Percentiles rank a stretch among this genome's conserved stretches.
phyloP scores from a whole-genome alignment of 1,140 invertebrate species.

The Brachionus manjavacas region DNA sequence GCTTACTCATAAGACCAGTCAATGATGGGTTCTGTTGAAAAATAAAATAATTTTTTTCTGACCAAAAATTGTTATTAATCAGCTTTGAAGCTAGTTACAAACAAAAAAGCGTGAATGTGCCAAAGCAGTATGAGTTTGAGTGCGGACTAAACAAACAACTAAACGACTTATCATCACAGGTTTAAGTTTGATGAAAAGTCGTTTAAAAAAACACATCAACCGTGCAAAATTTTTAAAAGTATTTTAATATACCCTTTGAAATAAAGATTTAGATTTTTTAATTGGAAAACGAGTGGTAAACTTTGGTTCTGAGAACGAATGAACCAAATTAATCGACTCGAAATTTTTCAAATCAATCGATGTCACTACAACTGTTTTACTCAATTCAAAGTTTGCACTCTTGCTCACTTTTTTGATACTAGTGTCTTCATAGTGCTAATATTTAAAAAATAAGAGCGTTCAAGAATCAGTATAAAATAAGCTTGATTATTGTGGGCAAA shows the following conservation, averaged over 20 bases:
- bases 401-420: slow-evolving; percentile 10
- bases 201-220: not conserved
- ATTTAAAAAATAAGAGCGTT: not conserved
- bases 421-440: slow-evolving; percentile 15
- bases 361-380: not conserved
- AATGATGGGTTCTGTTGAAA: not conserved
- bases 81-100: not conserved
- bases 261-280: slow-evolving; percentile 17
- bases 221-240: not conserved
- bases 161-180: not conserved
- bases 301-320: slow-evolving; percentile 1
- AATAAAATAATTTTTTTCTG: not conserved
- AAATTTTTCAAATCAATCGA: not conserved
- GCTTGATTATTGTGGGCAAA: not conserved
- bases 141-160: not conserved
- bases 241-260: slow-evolving; percentile 19
- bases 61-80: not conserved
- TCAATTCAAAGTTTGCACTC: not conserved
- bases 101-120: not conserved
- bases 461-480: not conserved
- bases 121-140: not conserved
- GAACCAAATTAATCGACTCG: not conserved
- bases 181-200: not conserved
- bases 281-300: slow-evolving; percentile 11
- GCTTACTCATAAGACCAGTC: not conserved